Base-by-base conservation (phyloP, 1,140 invertebrate species). In the Luehdorfia chinensis region DNA sequence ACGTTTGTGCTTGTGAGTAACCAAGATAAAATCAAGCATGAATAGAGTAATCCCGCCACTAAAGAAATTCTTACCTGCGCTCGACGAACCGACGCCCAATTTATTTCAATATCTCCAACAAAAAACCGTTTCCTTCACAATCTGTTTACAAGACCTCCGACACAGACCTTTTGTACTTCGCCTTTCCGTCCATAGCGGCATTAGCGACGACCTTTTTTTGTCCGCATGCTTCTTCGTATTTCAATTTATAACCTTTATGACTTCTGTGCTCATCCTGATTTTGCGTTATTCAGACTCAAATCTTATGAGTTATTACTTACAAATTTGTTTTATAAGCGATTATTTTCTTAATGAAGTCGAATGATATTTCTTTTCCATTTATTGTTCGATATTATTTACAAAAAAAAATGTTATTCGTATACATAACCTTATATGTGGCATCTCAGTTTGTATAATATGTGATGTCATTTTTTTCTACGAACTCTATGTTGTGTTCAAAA, bases 111-210 rank as follows among this genome's bases (percentile, higher is more conserved):
- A 65, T 63, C 54, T 54, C 39, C 49, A 32, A 80, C 62, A 84
- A 81, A 84, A 81, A 80, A 78, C 47, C 65, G 66, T 78, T 83
- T 83, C 81, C 78, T 76, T 75, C 66, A 69, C 72, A 79, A 76
- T 80, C 55, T 77, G 61, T 76, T 79, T 81, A 81, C 76, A 74
- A 73, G 74, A 78, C 75, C 77, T 84, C 80, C 77, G 77, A 84
- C 80, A 84, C 74, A 43, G 63, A 64, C 69, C 66, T 68, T 77
- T 79, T 80, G 66, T 72, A 52, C 68, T 43, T 65, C 58, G 55
- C 54, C 62, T 63, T 55, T 55, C 58, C 59, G 48, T 63, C 53
- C 55, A 58, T 55, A 54, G 55, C 46, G 55, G 51, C 59, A 54
- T 66, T 62, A 51, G 47, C 47, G 60, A 57, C 60, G 73, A 74